Percentiles rank a stretch among this genome's conserved stretches.
phyloP scores from a whole-genome alignment of 2,113 vertebrate species.

The Brachyhypopomus occidentalis region DNA sequence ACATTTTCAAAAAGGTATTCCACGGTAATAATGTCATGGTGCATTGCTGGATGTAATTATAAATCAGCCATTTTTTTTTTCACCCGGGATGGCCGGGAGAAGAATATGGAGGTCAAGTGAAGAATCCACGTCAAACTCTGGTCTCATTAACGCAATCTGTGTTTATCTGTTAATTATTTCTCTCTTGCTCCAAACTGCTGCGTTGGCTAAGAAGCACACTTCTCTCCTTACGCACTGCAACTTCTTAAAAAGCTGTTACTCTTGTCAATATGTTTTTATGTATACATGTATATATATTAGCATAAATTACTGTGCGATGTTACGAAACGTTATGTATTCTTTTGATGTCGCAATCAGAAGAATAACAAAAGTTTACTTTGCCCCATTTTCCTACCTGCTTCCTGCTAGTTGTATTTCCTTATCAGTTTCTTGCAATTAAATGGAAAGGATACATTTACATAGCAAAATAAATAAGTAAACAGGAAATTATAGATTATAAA shows the following conservation, averaged over 20 bases:
- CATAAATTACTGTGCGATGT: conserved; percentile 68
- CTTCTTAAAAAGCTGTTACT: conserved; percentile 60
- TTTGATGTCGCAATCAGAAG: conserved; percentile 72
- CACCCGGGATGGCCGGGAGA: conserved; percentile 64
- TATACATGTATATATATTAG: conserved; percentile 49
- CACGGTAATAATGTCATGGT: conserved; percentile 83
- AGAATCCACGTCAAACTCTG: conserved; percentile 76
- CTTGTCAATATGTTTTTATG: conserved; percentile 55
- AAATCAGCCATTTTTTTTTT: conserved; percentile 65
- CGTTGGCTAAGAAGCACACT: conserved; percentile 58
- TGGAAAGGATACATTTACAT: conserved; percentile 61
- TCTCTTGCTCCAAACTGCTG: conserved; percentile 58
- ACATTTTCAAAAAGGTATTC: conserved; percentile 80
- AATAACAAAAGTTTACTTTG: conserved; percentile 14
- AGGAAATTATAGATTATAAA: conserved; percentile 61
- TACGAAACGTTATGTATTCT: conserved; percentile 69
- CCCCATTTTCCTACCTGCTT: conserved; percentile 57
- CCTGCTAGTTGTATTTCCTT: conserved; percentile 57
- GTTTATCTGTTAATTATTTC: conserved; percentile 78
- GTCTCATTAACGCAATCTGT: conserved; percentile 79
- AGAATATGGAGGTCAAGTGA: conserved; percentile 77
- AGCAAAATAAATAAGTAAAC: conserved; percentile 49
- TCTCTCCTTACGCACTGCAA: conserved; percentile 35
- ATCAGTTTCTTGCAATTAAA: conserved; percentile 69
- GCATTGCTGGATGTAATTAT: conserved; percentile 81